These are phyloP conservation scores for Cataglyphis cursor DNA, from an alignment of 2,888 invertebrate species.

Conservation along the genomic window DNA sequence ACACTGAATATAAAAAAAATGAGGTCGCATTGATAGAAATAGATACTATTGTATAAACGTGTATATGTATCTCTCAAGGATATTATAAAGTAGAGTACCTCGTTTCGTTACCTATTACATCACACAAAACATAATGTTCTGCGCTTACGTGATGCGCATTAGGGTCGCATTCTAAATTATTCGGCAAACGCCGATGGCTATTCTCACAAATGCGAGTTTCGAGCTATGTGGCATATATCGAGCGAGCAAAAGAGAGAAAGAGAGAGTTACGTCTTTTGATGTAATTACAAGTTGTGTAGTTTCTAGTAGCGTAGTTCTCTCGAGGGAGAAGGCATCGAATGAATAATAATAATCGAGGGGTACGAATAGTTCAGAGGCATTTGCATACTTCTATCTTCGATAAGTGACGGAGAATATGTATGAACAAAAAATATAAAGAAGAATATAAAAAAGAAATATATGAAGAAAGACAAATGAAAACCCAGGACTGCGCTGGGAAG, in stretches of 20 bases:
- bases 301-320: slow-evolving; percentile 70
- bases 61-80: not conserved
- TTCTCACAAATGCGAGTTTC: slow-evolving; percentile 1
- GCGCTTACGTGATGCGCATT: not conserved
- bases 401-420: not conserved
- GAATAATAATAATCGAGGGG: not conserved
- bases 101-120: slow-evolving; percentile 29
- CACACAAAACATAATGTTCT: not conserved
- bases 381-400: not conserved
- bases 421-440: not conserved
- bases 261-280: slow-evolving; percentile 77
- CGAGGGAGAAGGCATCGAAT: slow-evolving; percentile 9
- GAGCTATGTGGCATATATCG: slow-evolving; percentile 62
- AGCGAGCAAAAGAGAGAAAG: slow-evolving; percentile 41
- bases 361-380: not conserved
- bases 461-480: not conserved
- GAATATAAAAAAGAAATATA: not conserved
- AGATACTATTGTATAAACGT: not conserved
- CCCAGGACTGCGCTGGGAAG: slow-evolving; percentile 53
- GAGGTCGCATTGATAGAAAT: slow-evolving; percentile 43
- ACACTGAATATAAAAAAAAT: not conserved
- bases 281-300: slow-evolving; percentile 82
- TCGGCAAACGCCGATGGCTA: slow-evolving; percentile 32
- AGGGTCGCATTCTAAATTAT: slow-evolving; percentile 32
- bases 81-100: not conserved